Percentiles rank a stretch among this genome's conserved stretches.
Conservation (phyloP, 2,888 invertebrate species). For the Linhomoeus sp. region DNA sequence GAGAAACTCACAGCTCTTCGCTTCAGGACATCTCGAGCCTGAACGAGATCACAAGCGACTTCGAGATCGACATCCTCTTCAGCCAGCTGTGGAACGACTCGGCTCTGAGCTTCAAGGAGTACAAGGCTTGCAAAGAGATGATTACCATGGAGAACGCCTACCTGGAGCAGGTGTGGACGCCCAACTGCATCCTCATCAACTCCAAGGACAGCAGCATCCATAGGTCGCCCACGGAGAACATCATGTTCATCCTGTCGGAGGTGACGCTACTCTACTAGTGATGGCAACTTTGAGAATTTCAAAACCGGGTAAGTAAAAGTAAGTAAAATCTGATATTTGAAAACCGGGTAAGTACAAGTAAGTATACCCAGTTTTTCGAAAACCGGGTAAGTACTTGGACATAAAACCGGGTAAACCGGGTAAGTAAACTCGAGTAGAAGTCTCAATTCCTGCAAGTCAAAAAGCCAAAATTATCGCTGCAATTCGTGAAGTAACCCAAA, state of each 20-base stretch:
- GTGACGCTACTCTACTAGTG: no score
- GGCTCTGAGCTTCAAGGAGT: constrained; percentile 12
- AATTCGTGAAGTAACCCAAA: no score
- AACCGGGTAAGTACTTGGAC: no score
- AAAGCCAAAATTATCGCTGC: not conserved
- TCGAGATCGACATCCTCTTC: constrained; percentile 26
- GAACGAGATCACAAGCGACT: constrained; percentile 26
- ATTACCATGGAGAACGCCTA: constrained; percentile 23
- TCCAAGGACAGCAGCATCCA: constrained; percentile 23
- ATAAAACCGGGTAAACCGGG: no score
- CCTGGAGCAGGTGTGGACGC: constrained; percentile 22
- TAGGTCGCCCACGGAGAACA: constrained; percentile 24
- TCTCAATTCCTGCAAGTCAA: not conserved
- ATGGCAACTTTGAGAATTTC: no score
- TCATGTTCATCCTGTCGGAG: constrained; percentile 21
- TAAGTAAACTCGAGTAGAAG: no score
- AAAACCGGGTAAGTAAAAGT: no score
- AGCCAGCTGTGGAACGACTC: constrained; percentile 23
- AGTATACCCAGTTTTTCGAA: no score
- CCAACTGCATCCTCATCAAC: constrained; percentile 26
- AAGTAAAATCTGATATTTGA: no score
- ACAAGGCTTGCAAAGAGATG: constrained; percentile 16
- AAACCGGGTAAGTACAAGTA: no score
- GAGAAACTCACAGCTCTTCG: no score
- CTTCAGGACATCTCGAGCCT: constrained; percentile 23